Base-by-base conservation (phyloP, 2,797 vertebrate species). In the Xerus rutilus region DNA sequence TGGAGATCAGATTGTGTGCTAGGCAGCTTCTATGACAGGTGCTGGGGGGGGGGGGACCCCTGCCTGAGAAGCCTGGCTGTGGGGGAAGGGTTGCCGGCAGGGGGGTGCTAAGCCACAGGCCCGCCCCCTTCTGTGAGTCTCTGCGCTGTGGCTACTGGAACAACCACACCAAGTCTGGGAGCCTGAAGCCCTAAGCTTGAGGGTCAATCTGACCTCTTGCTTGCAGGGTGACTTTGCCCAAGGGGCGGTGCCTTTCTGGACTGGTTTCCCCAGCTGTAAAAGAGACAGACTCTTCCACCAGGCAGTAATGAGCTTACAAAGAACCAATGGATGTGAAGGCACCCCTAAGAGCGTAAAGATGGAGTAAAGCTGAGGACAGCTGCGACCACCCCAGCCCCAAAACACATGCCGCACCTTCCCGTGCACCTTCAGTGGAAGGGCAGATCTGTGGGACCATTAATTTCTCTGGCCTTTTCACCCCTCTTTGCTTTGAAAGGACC, bases 401-500 rank as follows among this genome's bases (percentile, higher is more conserved):
- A 30, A 43, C 35, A 10, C 12, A 69, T 13, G 72, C 54, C 32
- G 39, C 30, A 25, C 49, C 47, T 20, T 43, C 35, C 0, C 11
- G 3, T 5, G 20, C 25, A 18, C 69, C 49, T 32, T 13, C 47
- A 25, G 14, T 14, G 83, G 54, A 90, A 91, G n/a, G 73, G 30
- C 45, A 52, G 54, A 17, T 1, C 85, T 6, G 0, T 10, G 7
- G 72, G 39, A 72, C n/a, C 43, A 72, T 30, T 1, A 13, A 81
- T 35, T 88, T 81, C 87, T 92, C 73, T 62, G 45, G 67, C 32
- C 76, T 77, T 65, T 89, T 62, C 39, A 7, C 57, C 83, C 39
- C 30, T 18, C 93, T 62, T 77, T 39, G 79, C 67, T 89, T 94
- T 94, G 49, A 89, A 91, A 93, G 39, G 43, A 81, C 52, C 14